Conservation (phyloP, 2,888 invertebrate species). For the Biston stratarius region DNA sequence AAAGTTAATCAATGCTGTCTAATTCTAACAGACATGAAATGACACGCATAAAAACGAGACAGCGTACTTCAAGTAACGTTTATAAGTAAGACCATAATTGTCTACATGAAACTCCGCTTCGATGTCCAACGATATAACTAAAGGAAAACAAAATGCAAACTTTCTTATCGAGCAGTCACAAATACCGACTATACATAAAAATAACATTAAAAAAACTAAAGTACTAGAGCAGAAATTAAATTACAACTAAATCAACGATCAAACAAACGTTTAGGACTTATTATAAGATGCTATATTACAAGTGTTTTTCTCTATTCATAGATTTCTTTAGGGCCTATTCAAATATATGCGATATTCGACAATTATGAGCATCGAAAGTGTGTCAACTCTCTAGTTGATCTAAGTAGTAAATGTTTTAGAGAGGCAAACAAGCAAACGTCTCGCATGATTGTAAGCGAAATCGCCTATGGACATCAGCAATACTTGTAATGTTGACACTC, state of each 20-base stretch:
- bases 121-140: slow-evolving; percentile 34
- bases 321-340: slow-evolving; percentile 10
- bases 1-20: too few relatives aligned
- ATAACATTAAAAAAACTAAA: slow-evolving; percentile 61
- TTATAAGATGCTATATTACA: slow-evolving; percentile 73
- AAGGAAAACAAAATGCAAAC: slow-evolving; percentile 30
- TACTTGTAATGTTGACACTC: too few relatives aligned
- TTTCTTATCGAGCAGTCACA: slow-evolving; percentile 34
- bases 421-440: too few relatives aligned
- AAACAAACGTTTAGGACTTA: slow-evolving; percentile 72
- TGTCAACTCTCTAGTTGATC: too few relatives aligned
- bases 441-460: too few relatives aligned
- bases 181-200: slow-evolving; percentile 41
- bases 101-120: not conserved
- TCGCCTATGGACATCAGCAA: too few relatives aligned
- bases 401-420: too few relatives aligned
- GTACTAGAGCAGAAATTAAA: slow-evolving; percentile 59
- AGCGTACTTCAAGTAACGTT: too few relatives aligned
- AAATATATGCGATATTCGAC: not conserved
- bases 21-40: too few relatives aligned
- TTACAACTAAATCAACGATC: slow-evolving; percentile 73
- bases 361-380: not conserved
- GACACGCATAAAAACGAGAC: too few relatives aligned
- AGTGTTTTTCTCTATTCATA: slow-evolving; percentile 51
- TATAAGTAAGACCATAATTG: not conserved